Evolutionary conservation across 2,113 vertebrate genomes (phyloP), one percentile per base, ranked within the genome.

Genomic region (Cinclus cinclus): DNA sequence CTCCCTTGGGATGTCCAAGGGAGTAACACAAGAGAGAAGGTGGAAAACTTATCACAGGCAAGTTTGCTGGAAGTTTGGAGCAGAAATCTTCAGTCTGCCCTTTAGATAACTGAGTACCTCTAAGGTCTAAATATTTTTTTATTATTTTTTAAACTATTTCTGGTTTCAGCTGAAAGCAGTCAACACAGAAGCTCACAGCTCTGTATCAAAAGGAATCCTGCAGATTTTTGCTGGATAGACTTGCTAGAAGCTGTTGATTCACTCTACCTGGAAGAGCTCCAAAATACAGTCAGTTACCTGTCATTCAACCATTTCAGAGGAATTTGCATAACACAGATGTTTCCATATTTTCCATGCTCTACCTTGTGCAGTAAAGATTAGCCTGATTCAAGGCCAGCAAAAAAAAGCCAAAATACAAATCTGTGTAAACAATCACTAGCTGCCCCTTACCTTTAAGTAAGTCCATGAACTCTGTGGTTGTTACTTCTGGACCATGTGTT

Each of bases 251-350:
- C 37, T 84, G 65, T 84, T 89, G 89, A 87, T 92, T 91, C 84
- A 62, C 39, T 87, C 49, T 79, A 27, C 58, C 31, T 79, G 91
- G 89, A 97, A 71, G 11, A 79, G 52, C 59, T 96, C 89, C 93
- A 91, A 89, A 95, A 71, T 22, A 24, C 22, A 87, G 83, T 79
- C 10, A 15, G 49, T 79, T 92, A 95, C 94, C 95, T 95, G 87
- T 70, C 80, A 90, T 83, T 94, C 84, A 91, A 49, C 53, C 67
- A 79, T 84, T 80, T 69, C 74, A 85, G 74, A 85, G 42, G 69
- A 91, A 89, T 92, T 82, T 95, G 87, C 78, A 76, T 92, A 65
- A 70, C 70, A 91, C 84, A 94, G 76, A 85, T 91, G 71, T 94
- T 94, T 92, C 91, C 87, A 70, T 86, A 70, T 83, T 91, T 77